Base-by-base conservation (phyloP, 2,888 invertebrate genomes). In the Tetramorium bicarinatum region DNA sequence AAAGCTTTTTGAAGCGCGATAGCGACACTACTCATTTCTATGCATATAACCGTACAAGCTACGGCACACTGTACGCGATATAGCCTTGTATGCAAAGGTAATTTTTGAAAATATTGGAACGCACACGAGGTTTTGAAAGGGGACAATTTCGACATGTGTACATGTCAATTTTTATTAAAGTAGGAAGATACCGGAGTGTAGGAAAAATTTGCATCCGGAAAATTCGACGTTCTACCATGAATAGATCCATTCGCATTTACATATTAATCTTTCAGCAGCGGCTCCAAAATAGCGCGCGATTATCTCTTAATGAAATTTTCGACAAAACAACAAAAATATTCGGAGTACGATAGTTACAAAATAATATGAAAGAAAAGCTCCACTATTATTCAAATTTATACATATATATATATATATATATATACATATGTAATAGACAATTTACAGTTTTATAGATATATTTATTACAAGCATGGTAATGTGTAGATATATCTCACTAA, bases 31-130 rank as follows among this genome's bases (percentile, higher is more conserved):
- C 47, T 80, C 79, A 66, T 77, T n/a, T 80, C 47, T 61, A 80
- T 71, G 71, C 79, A 59, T 80, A 69, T 59, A n/a, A 59, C 18
- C 29, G n/a, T 38, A 44, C 41, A 29, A 44, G n/a, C 13, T 34
- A 69, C 21, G 18, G 21, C 13, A 0, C 25, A 38, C 6, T 41
- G 15, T 56, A 25, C 67, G 56, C 25, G 44, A 74, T 15, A 34
- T 47, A 61, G n/a, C 21, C 59, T 38, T 79, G 71, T 71, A 71
- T 80, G 59, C 59, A 69, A 49, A 80, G 21, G 71, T 80, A 80
- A 80, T 80, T 80, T 80, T 80, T 59, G 25, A 71, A 80, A 80
- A 80, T 80, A 80, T 71, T 80, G 71, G 47, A 59, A 59, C 79
- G 21, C 59, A 38, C 25, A 38, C 25, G 47, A 25, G 3, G 21